A percentile compares a stretch with the other conserved stretches of the same genome.
Conservation (phyloP, 2,888 invertebrate genomes). For the Diarsia rubi region DNA sequence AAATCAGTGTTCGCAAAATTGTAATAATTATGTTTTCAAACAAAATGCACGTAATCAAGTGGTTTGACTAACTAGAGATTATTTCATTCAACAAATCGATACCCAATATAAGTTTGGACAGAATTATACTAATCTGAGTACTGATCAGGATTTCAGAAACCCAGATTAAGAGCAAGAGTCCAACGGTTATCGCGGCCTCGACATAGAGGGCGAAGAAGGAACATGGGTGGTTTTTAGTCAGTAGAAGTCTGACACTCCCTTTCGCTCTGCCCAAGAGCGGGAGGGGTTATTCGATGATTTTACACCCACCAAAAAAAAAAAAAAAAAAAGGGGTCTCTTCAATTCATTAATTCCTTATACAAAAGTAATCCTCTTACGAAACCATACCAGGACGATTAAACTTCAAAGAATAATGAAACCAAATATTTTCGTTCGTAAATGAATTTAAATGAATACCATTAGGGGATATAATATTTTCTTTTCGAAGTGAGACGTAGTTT, state of each 20-base stretch:
- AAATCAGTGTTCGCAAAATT: neutral
- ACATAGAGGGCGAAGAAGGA: too few relatives aligned
- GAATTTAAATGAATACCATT: too few relatives aligned
- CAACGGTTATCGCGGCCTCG: too few relatives aligned
- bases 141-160: neutral
- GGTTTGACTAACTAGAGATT: neutral
- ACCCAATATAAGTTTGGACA: neutral
- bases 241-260: too few relatives aligned
- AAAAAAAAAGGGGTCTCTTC: too few relatives aligned
- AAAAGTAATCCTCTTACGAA: slow-evolving; percentile 42
- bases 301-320: too few relatives aligned
- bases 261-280: too few relatives aligned
- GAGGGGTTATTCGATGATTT: too few relatives aligned
- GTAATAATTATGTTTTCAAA: too few relatives aligned
- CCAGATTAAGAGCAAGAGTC: rapidly evolving
- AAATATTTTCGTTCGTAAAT: slow-evolving; percentile 40
- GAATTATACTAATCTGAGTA: neutral
- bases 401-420: slow-evolving; percentile 50
- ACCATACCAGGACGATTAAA: slow-evolving; percentile 40
- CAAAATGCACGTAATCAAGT: neutral
- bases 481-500: slow-evolving; percentile 62
- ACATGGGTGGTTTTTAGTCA: too few relatives aligned
- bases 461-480: slow-evolving; percentile 38
- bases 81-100: neutral
- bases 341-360: neutral